phyloP scores from a whole-genome alignment of 2,888 invertebrate species.

The Eupithecia dodoneata region DNA sequence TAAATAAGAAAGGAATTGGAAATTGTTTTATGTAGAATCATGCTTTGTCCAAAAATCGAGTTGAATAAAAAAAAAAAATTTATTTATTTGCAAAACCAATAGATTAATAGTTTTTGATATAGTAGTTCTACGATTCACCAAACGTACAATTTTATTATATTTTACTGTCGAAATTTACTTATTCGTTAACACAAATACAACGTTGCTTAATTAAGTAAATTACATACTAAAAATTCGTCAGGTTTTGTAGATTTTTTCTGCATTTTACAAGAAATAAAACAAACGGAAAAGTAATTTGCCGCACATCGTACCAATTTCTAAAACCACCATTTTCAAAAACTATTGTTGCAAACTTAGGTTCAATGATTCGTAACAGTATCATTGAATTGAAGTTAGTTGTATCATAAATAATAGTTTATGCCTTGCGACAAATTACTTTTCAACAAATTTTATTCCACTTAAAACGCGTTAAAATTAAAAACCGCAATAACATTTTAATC shows the following conservation, averaged over 20 bases:
- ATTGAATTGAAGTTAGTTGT: background rate
- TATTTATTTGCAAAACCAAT: conserved; percentile 19
- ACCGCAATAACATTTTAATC: background rate
- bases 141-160: conserved; percentile 2
- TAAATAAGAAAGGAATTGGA: conserved; percentile 43
- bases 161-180: background rate
- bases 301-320: background rate
- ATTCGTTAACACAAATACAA: background rate
- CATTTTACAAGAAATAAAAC: background rate
- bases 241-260: background rate
- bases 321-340: no score
- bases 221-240: background rate
- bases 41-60: conserved; percentile 19
- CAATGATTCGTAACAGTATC: background rate
- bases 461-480: no score
- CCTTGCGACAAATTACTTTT: background rate
- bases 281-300: background rate
- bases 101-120: background rate
- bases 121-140: conserved; percentile 38
- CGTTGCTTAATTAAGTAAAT: background rate
- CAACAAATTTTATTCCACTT: background rate
- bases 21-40: conserved; percentile 26
- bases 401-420: background rate
- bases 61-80: conserved; percentile 12
- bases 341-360: background rate